Percentiles rank a stretch among this genome's conserved stretches.
These are phyloP conservation scores for Drosophila leonis DNA, from an alignment of 2,888 invertebrate species.

Conservation along the genomic window DNA sequence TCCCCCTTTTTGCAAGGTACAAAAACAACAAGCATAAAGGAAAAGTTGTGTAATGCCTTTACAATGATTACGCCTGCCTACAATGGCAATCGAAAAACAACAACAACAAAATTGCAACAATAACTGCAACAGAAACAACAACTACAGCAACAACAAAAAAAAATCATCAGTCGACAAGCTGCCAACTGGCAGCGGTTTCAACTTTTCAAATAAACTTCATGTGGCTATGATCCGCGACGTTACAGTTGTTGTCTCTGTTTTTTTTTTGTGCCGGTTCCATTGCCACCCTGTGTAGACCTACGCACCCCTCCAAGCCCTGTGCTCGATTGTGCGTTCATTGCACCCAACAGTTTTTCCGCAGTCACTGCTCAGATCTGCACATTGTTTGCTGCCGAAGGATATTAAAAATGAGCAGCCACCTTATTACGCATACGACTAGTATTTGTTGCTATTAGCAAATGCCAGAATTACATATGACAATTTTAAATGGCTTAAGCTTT, in stretches of 20 bases:
- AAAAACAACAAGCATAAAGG: conserved; percentile 58
- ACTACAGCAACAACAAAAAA: conserved; percentile 22
- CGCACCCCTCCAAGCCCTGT: conserved; percentile 26
- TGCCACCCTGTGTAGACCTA: conserved; percentile 1
- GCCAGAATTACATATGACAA: conserved; percentile 9
- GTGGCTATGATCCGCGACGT: conserved; percentile 47
- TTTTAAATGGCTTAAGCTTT: neutral
- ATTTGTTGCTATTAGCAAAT: neutral
- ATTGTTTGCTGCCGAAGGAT: conserved; percentile 65
- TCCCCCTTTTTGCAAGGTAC: conserved; percentile 27
- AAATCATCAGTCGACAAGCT: conserved; percentile 44
- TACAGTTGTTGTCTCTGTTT: conserved; percentile 40
- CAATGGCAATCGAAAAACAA: conserved; percentile 18
- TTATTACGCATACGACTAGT: conserved; percentile 57
- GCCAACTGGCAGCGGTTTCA: conserved; percentile 55
- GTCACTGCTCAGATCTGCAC: conserved; percentile 33
- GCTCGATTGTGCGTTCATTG: conserved; percentile 76
- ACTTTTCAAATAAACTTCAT: conserved; percentile 77
- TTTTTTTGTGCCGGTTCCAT: conserved; percentile 14
- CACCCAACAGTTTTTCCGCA: conserved; percentile 58
- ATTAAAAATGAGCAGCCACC: conserved; percentile 59
- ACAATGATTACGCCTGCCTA: conserved; percentile 66
- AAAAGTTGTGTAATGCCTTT: conserved; percentile 74
- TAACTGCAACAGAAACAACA: conserved; percentile 17
- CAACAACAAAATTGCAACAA: conserved; percentile 8